Base-by-base conservation (phyloP, 2,888 invertebrate species). In the Leptopilina myrica region DNA sequence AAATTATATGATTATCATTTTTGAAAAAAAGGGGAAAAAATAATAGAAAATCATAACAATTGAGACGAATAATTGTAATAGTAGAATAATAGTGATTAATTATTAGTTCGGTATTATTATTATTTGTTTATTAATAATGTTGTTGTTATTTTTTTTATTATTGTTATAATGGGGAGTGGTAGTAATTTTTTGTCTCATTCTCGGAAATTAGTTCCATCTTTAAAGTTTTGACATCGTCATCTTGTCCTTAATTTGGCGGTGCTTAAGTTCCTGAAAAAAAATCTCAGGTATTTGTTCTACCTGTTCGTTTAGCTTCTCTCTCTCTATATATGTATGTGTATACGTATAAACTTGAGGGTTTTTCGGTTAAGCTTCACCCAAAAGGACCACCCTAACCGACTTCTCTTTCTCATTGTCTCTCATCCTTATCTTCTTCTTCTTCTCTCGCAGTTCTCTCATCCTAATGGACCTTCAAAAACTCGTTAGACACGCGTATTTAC, bases 251-350 rank as follows among this genome's bases (percentile, higher is more conserved):
- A 88, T 88, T 88, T 87, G 88, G 81, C 84, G 82, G 80, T 84
- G 84, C 85, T 85, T 83, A 84, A 75, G 86, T 84, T 80, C 53
- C 80, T 82, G 86, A 84, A 86, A 84, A 85, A 86, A 85, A 86
- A 84, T 84, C 81, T 79, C 82, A 85, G 86, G 87, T 87, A 86
- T 88, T 86, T 86, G 84, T 87, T 88, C 86, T 88, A 88, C 87
- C 88, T 88, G 86, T 81, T 78, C 73, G 53, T 73, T 73, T 14
- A n/a, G 56, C 33, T 56, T 43, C 43, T 43, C 43, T 43, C 43
- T 43, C 43, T 43, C 43, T 43, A 43, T 43, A 43, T 43, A 43
- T 8, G 8, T 43, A 43, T 8, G 8, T 8, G 14, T 53, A 73
- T 26, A 49, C 49, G 49, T 56, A 73, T 73, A 73, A 73, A 73